Percentiles rank a stretch among this genome's conserved stretches.
Evolutionary conservation across 2,113 vertebrate species (phyloP).

Genomic region (Microtus oregoni): DNA sequence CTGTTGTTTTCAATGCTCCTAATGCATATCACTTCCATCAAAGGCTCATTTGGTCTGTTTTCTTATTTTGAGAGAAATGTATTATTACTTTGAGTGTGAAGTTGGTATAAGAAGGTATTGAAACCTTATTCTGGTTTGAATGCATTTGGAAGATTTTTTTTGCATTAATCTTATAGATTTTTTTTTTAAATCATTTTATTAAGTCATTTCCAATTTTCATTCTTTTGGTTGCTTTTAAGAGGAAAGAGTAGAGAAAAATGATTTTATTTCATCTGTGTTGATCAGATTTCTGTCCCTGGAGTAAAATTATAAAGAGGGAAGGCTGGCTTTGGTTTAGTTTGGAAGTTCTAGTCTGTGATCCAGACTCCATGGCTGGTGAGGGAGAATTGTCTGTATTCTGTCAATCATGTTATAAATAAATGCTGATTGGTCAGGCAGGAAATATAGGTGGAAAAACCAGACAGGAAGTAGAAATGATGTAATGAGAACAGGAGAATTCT

Average conservation of each 20-base stretch:
- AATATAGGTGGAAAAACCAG: too few species aligned
- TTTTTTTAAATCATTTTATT: background rate
- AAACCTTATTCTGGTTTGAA: background rate
- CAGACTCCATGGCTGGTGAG: background rate
- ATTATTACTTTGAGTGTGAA: constrained; percentile 56
- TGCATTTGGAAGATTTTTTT: constrained; percentile 39
- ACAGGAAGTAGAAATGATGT: too few species aligned
- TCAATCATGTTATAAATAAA: too few species aligned
- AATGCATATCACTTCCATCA: constrained; percentile 25
- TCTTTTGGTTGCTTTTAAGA: constrained; percentile 28
- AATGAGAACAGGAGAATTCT: too few species aligned
- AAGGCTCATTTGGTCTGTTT: constrained; percentile 28
- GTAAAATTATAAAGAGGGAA: background rate
- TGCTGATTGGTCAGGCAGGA: too few species aligned
- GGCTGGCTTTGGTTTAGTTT: background rate
- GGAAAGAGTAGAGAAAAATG: constrained; percentile 13
- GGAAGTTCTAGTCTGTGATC: background rate
- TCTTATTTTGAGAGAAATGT: constrained; percentile 50
- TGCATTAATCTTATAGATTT: background rate
- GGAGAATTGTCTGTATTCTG: too few species aligned
- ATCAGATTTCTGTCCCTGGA: background rate
- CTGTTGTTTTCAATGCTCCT: background rate
- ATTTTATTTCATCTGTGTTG: background rate
- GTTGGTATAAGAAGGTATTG: background rate
- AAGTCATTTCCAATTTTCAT: background rate